Conservation (phyloP, 2,888 invertebrate species). For the Ellobium chinense region DNA sequence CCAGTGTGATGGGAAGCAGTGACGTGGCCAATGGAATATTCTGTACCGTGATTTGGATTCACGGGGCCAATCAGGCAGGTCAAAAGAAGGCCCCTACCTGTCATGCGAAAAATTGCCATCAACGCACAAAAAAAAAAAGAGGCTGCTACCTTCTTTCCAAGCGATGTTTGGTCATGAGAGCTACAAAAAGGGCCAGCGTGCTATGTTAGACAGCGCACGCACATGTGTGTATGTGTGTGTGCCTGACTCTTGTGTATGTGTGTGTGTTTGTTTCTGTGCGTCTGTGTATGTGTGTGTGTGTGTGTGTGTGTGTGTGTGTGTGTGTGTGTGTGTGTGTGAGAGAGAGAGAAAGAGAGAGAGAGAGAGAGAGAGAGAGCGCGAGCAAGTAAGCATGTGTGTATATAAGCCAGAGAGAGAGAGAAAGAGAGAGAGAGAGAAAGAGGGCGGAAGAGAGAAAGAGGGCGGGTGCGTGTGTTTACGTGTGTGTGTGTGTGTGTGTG, state of each 20-base stretch:
- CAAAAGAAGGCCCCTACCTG: neutral
- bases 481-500: slow-evolving; percentile 17
- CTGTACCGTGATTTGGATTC: neutral
- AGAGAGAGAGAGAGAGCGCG: neutral
- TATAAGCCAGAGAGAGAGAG: neutral
- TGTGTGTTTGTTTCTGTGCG: neutral
- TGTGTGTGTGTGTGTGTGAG: slow-evolving; percentile 1
- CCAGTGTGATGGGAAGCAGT: no score
- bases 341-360: slow-evolving; percentile 44
- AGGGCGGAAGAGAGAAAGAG: neutral
- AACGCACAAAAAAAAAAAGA: no score
- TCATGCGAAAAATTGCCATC: slow-evolving; percentile 10
- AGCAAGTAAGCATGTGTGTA: neutral
- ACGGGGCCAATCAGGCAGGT: neutral
- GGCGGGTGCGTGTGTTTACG: neutral
- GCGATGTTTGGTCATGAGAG: no score
- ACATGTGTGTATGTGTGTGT: neutral
- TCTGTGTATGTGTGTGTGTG: neutral
- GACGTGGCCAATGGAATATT: neutral
- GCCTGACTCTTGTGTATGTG: neutral
- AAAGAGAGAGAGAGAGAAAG: neutral
- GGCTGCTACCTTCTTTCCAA: no score
- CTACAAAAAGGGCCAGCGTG: no score
- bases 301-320: neutral
- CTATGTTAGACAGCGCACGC: neutral